Base-by-base conservation (phyloP, 1,140 invertebrate species). In the Nixonia krombeini region DNA sequence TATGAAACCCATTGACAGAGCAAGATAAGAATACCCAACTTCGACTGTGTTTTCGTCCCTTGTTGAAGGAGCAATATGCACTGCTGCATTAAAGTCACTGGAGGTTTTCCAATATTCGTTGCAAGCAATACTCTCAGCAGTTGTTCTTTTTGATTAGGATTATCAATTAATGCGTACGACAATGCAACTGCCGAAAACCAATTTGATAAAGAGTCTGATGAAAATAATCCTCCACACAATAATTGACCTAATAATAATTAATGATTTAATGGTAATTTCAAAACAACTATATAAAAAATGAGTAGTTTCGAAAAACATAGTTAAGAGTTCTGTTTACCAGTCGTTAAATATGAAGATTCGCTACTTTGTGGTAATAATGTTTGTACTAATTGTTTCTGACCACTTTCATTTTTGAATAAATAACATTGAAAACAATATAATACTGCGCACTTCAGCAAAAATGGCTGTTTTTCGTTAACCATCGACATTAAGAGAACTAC, bases 401-500 rank as follows among this genome's bases (percentile, higher is more conserved):
- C 91, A n/a, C 90, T 86, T 75, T 95, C 93, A 84, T 99, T 99
- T 83, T 93, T 95, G 77, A 93, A 97, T 0, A 99, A 85, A 79
- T 94, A 99, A 81, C 94, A 98, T 86, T 99, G 91, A 80, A 99
- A 98, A 79, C 96, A 98, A 80, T 99, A 99, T 0, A 99, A 89
- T 6, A 99, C 96, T 0, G 98, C 93, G 86, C 95, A 97, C 45
- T 97, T 90, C 44, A 99, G 82, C 5, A 89, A 83, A 79, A 99
- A 94, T 8, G 96, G 93, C 81, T 99, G 98, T 79, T 98, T 98
- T 75, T 99, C 97, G 83, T 98, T 98, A 1, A 99, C 95, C 96
- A 99, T 99, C 0, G 96, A 98, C 93, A 99, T 96, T 7, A 99
- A 82, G 5, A 99, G 86, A 31, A 99, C 93, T 0, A 99, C 93